Percentiles rank a stretch among this genome's conserved stretches.
These are phyloP conservation scores for Sminthurides bifidus DNA, from an alignment of 1,140 invertebrate species.

Conservation along the genomic window DNA sequence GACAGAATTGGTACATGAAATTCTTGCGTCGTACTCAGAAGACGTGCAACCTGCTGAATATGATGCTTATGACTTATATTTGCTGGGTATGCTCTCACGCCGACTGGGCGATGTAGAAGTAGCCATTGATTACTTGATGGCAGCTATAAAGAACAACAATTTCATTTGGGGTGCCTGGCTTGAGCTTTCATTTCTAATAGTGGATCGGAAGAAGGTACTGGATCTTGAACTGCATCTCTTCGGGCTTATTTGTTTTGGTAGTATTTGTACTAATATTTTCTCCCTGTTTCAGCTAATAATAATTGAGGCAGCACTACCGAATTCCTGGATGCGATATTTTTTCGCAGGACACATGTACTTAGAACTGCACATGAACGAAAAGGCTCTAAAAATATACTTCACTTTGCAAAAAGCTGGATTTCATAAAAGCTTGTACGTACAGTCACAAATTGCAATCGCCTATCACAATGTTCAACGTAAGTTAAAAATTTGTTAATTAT, in stretches of 20 bases:
- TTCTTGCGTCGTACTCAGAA: conserved; percentile 37
- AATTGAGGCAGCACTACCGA: conserved; percentile 51
- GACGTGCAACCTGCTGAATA: conserved; percentile 50
- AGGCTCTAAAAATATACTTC: conserved; percentile 58
- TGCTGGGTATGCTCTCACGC: conserved; percentile 83
- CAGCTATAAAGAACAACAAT: conserved; percentile 62
- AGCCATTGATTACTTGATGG: conserved; percentile 62
- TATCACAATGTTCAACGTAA: conserved; percentile 83
- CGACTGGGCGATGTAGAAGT: conserved; percentile 65
- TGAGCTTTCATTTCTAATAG: conserved; percentile 74
- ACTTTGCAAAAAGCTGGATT: conserved; percentile 67
- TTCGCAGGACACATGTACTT: conserved; percentile 83
- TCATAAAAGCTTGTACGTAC: conserved; percentile 74
- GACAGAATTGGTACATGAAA: conserved; percentile 22
- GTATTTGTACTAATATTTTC: not conserved
- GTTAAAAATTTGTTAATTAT: not conserved
- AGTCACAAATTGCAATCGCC: conserved; percentile 79
- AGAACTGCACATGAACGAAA: conserved; percentile 79
- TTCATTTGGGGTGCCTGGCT: conserved; percentile 88
- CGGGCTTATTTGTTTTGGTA: conserved; percentile 3
- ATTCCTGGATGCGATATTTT: conserved; percentile 91
- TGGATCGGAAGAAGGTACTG: conserved; percentile 53
- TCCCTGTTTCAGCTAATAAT: conserved; percentile 45
- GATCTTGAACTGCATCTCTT: not conserved
- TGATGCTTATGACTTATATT: conserved; percentile 78